A percentile compares a stretch with the other conserved stretches of the same genome.
Conservation (phyloP, 2,888 invertebrate species). For the Tipula helvola region DNA sequence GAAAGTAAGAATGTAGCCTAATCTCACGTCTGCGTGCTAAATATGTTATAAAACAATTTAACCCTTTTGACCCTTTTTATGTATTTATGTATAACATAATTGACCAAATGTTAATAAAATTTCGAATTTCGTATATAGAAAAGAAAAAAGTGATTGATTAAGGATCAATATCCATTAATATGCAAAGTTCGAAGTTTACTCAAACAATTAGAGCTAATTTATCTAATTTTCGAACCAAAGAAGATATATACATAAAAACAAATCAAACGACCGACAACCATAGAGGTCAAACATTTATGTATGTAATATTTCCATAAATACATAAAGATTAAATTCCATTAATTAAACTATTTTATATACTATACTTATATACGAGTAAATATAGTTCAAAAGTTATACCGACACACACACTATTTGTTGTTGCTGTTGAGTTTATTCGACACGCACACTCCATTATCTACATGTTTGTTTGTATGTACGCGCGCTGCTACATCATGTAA, state of each 20-base stretch:
- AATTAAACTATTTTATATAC: not conserved
- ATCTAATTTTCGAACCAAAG: not conserved
- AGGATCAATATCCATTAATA: not conserved
- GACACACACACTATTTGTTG: not conserved
- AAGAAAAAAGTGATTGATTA: not conserved
- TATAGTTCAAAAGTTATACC: not conserved
- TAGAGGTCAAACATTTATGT: not conserved
- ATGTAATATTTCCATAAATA: not conserved
- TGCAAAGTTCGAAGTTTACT: not conserved
- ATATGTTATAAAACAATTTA: too few species aligned
- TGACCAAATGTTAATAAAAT: not conserved
- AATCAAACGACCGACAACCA: not conserved
- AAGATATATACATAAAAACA: not conserved
- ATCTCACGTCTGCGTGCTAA: too few species aligned
- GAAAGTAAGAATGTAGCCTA: too few species aligned
- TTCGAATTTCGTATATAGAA: not conserved
- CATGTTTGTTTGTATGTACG: too few species aligned
- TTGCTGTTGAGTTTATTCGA: not conserved
- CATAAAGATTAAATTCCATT: not conserved
- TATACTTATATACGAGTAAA: not conserved
- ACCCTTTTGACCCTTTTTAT: not conserved
- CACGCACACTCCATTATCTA: not conserved
- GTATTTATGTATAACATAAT: not conserved
- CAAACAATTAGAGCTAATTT: constrained; percentile 4
- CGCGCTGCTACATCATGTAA: too few species aligned